Evolutionary conservation across 2,888 invertebrate species (phyloP).

Genomic region (Papilio demoleus): DNA sequence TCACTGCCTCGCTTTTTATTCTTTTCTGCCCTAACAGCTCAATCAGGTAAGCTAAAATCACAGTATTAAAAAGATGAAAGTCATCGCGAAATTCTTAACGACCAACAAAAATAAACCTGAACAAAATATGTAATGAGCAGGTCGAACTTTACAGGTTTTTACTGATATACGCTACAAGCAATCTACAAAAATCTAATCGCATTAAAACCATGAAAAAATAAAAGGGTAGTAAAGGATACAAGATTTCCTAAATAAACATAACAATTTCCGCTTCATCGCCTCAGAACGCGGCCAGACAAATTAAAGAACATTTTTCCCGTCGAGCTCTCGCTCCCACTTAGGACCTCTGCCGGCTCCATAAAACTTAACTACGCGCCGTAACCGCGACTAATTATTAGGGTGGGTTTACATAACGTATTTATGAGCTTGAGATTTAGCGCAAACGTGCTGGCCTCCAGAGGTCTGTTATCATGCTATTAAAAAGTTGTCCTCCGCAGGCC

Average conservation of each 20-base stretch:
- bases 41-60: constrained; percentile 45
- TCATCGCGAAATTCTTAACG: constrained; percentile 52
- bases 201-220: constrained; percentile 71
- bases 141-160: constrained; percentile 68
- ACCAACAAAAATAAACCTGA: constrained; percentile 39
- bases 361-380: constrained; percentile 81
- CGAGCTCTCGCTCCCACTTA: constrained; percentile 65
- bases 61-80: constrained; percentile 52
- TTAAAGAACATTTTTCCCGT: constrained; percentile 79
- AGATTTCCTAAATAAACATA: constrained; percentile 74
- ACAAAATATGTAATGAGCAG: constrained; percentile 23
- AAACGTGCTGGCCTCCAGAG: constrained; percentile 74
- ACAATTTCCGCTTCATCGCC: constrained; percentile 77
- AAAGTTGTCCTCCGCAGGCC: constrained; percentile 80
- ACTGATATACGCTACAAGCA: constrained; percentile 54
- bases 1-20: constrained; percentile 42
- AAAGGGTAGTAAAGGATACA: constrained; percentile 67
- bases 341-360: constrained; percentile 70
- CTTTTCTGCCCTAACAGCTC: constrained; percentile 52
- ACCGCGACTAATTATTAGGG: constrained; percentile 83
- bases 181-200: constrained; percentile 70
- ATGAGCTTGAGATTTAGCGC: constrained; percentile 81
- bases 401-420: constrained; percentile 83
- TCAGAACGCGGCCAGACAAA: constrained; percentile 72
- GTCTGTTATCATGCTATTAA: constrained; percentile 82